A percentile compares a stretch with the other conserved stretches of the same genome.
Evolutionary conservation across 2,797 vertebrate species (phyloP).

Genomic region (Leuciscus waleckii): DNA sequence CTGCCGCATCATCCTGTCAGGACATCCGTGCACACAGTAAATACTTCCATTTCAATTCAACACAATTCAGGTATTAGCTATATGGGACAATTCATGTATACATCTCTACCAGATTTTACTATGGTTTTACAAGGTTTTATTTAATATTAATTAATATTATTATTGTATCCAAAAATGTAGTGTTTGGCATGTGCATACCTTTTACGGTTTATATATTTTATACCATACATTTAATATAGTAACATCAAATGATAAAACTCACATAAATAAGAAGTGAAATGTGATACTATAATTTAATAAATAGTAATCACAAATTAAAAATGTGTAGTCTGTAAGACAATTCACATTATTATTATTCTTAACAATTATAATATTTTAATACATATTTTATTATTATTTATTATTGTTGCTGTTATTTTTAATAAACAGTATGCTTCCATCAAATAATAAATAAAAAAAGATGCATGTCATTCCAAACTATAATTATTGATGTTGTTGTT

Average conservation of each 20-base stretch:
- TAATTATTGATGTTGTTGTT: background rate
- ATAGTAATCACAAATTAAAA: background rate
- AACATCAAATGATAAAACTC: background rate
- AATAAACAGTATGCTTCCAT: background rate
- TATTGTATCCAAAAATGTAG: background rate
- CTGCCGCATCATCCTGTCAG: conserved; percentile 38
- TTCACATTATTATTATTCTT: background rate
- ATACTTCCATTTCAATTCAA: conserved; percentile 14
- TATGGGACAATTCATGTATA: background rate
- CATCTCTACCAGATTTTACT: background rate
- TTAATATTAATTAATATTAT: background rate
- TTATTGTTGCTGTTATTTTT: background rate
- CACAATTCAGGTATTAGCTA: background rate
- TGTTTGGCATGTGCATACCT: background rate
- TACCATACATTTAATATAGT: background rate
- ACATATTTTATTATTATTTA: no score
- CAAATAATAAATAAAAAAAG: background rate
- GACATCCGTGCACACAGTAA: background rate
- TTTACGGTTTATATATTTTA: background rate
- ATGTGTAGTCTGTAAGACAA: no score
- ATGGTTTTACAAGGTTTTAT: no score
- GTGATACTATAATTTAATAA: background rate
- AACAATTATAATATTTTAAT: background rate
- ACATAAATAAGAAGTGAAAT: background rate
- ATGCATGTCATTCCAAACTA: background rate